Evolutionary conservation across 2,113 vertebrate species (phyloP), one percentile per base, ranked within the genome.

Genomic region (Tragelaphus strepsiceros): DNA sequence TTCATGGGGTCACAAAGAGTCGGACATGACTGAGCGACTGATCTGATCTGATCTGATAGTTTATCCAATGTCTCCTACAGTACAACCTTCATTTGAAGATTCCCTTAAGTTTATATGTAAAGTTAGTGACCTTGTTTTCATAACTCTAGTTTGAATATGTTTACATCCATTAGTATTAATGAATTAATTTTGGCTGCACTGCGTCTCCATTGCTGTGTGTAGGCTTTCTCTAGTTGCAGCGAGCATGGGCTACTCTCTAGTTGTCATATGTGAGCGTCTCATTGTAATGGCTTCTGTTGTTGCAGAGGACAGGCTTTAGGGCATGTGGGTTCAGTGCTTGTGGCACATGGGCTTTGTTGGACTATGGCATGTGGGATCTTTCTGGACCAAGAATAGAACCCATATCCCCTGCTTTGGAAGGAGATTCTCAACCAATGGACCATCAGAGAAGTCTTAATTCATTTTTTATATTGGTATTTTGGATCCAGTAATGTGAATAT

Each of bases 401-500:
- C 43, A 46, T 26, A 24, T 46, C 24, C 24, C 74, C 24, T 46
- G 43, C 74, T 4, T 16, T 46, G 13, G 74, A 46, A 78, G 13
- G 24, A 78, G 14, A 46, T 46, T 78, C 74, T 78, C 3, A 2
- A 46, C 24, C 24, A 46, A 22, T 78, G 39, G 6, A 28, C 24
- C 74, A 46, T 43, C 74, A 28, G 24, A 43, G 74, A 46, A 16
- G 43, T 46, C 39, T 2, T 83, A 3, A 85, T 89, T 89, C 32
- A 39, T 59, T 89, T 54, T 91, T 88, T 35, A 58, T 84, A n/a
- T 32, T 58, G 71, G 24, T 67, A 58, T 85, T 64, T 92, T 49
- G n/a, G 80, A 49, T 58, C 35, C 54, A 86, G 6, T 64, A 58
- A 61, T 35, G 22, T 54, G 28, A 54, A 5, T 35, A 62, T 61